phyloP scores from a whole-genome alignment of 2,113 vertebrate genomes.

The Esox niger region DNA sequence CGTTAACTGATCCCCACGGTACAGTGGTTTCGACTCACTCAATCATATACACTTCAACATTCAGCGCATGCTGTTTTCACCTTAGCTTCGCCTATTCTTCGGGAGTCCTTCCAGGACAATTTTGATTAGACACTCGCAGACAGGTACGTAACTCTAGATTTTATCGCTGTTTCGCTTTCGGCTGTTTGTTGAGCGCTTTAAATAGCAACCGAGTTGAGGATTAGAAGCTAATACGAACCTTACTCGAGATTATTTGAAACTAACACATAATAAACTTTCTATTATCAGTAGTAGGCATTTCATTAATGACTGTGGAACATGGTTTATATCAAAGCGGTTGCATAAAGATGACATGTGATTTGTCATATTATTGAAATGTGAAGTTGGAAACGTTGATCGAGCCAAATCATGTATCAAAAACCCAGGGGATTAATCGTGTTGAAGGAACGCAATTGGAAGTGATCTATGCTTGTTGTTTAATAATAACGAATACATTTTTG shows the following conservation, averaged over 20 bases:
- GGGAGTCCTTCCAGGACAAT: slow-evolving; percentile 66
- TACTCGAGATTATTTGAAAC: neutral
- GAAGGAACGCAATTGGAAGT: slow-evolving; percentile 42
- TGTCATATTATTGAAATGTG: neutral
- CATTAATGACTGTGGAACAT: neutral
- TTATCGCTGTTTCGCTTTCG: neutral
- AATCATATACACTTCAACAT: slow-evolving; percentile 78
- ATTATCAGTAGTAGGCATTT: neutral
- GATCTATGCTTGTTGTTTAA: neutral
- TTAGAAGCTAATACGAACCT: neutral
- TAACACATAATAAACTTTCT: neutral
- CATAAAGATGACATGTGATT: neutral
- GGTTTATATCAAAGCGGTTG: neutral
- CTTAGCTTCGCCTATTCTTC: slow-evolving; percentile 73
- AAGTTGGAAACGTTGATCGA: neutral
- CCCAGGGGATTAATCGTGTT: slow-evolving; percentile 24
- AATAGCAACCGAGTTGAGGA: neutral
- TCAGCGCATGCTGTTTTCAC: slow-evolving; percentile 79
- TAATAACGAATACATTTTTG: neutral
- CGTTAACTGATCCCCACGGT: slow-evolving; percentile 18
- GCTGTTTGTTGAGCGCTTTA: neutral
- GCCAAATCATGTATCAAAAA: neutral
- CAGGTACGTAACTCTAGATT: slow-evolving; percentile 63
- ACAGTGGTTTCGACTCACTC: slow-evolving; percentile 73
- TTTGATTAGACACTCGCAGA: slow-evolving; percentile 29